These are phyloP conservation scores for Aegotheles bennettii DNA, from an alignment of 2,113 vertebrate genomes.

Conservation along the genomic window DNA sequence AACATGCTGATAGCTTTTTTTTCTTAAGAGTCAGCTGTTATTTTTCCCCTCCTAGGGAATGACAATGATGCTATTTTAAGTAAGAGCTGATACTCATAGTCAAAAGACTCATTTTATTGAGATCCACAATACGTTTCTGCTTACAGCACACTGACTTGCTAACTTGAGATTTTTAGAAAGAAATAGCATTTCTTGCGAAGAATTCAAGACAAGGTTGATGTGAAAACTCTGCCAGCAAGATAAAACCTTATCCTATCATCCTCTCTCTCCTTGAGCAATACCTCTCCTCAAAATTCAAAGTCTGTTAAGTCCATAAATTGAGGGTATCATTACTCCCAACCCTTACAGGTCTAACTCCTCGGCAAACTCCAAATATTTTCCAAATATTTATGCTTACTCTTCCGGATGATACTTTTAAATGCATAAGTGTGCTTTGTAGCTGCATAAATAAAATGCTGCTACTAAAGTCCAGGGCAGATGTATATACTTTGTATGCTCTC, in stretches of 20 bases:
- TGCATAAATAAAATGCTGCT: neutral
- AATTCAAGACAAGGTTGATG: neutral
- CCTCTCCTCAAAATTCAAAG: neutral
- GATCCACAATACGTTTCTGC: neutral
- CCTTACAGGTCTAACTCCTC: neutral
- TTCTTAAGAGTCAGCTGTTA: conserved; percentile 26
- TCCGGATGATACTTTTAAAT: neutral
- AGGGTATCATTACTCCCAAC: neutral
- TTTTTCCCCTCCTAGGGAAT: neutral
- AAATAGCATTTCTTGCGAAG: neutral
- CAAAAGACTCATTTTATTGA: neutral
- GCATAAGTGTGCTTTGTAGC: neutral
- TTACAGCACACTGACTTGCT: neutral
- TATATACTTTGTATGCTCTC: neutral
- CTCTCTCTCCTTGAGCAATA: neutral
- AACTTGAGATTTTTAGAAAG: neutral
- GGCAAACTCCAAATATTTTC: neutral
- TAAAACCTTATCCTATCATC: neutral
- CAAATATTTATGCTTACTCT: neutral
- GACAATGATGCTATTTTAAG: conserved; percentile 35
- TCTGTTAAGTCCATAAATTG: neutral
- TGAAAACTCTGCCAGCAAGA: no score
- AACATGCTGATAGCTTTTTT: conserved; percentile 31
- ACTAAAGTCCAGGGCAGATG: neutral
- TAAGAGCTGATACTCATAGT: neutral